These are phyloP conservation scores for Batillaria attramentaria DNA, from an alignment of 1,140 invertebrate species.

Conservation along the genomic window DNA sequence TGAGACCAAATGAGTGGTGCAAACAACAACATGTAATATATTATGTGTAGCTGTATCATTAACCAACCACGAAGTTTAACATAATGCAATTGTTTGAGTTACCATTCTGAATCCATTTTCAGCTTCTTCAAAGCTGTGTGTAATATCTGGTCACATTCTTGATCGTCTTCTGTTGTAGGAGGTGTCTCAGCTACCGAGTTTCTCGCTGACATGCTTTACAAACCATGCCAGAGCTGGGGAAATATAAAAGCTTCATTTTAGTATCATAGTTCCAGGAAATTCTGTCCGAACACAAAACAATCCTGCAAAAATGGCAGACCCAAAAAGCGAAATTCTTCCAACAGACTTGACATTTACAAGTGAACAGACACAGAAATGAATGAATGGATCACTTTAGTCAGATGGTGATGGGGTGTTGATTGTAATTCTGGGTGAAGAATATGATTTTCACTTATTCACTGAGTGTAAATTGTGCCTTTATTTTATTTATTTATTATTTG, in stretches of 20 bases:
- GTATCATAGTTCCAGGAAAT: background rate
- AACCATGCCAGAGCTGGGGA: background rate
- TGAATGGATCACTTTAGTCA: too few relatives aligned
- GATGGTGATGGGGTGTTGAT: too few relatives aligned
- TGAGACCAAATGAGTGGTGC: background rate
- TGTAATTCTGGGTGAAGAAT: too few relatives aligned
- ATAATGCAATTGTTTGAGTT: constrained; percentile 9
- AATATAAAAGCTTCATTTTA: background rate
- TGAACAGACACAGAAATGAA: too few relatives aligned
- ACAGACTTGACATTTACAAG: too few relatives aligned
- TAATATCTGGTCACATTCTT: constrained; percentile 19
- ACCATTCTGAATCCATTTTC: constrained; percentile 41
- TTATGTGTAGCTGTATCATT: background rate
- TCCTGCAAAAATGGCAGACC: background rate
- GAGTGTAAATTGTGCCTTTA: too few relatives aligned
- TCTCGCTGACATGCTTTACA: background rate
- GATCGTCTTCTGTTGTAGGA: background rate
- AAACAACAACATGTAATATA: too few relatives aligned
- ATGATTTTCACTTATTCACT: too few relatives aligned
- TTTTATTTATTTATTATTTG: too few relatives aligned
- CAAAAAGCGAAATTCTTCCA: too few relatives aligned
- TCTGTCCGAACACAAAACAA: background rate
- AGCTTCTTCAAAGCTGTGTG: constrained; percentile 39
- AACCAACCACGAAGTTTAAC: background rate
- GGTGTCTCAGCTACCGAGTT: background rate